Percentiles rank a stretch among this genome's conserved stretches.
These are phyloP conservation scores for Jaculus jaculus DNA, from an alignment of 2,113 vertebrate species.

Conservation along the genomic window DNA sequence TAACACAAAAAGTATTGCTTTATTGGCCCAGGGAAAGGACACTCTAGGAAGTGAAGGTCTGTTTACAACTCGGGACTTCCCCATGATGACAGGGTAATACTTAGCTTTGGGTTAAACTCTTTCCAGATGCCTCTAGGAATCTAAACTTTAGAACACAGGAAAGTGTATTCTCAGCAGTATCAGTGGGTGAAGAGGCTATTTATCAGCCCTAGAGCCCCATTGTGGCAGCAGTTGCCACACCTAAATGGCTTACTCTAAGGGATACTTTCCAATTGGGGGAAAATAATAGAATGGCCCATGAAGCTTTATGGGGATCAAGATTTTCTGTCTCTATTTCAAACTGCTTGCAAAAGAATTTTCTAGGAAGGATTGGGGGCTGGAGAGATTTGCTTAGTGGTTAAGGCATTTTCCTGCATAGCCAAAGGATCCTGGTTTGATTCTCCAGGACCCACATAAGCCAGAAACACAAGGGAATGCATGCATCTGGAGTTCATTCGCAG, in stretches of 20 bases:
- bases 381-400: too few species aligned
- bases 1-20: neutral
- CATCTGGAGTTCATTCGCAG: too few species aligned
- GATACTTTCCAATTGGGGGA: neutral
- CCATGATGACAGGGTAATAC: neutral
- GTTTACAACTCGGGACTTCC: neutral
- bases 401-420: too few species aligned
- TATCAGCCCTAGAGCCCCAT: neutral
- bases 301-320: constrained; percentile 4
- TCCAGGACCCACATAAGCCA: too few species aligned
- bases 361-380: too few species aligned
- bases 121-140: neutral
- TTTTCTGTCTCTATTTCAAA: constrained; percentile 6
- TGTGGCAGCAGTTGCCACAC: neutral
- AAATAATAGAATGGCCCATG: too few species aligned
- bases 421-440: too few species aligned
- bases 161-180: neutral
- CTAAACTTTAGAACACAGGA: neutral
- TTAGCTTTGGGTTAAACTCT: neutral
- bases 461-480: too few species aligned
- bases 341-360: constrained; percentile 7
- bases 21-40: neutral
- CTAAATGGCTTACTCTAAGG: neutral
- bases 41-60: neutral
- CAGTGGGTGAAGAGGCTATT: neutral